Base-by-base conservation (phyloP, 2,888 invertebrate species). In the Pantelozetes paolii region DNA sequence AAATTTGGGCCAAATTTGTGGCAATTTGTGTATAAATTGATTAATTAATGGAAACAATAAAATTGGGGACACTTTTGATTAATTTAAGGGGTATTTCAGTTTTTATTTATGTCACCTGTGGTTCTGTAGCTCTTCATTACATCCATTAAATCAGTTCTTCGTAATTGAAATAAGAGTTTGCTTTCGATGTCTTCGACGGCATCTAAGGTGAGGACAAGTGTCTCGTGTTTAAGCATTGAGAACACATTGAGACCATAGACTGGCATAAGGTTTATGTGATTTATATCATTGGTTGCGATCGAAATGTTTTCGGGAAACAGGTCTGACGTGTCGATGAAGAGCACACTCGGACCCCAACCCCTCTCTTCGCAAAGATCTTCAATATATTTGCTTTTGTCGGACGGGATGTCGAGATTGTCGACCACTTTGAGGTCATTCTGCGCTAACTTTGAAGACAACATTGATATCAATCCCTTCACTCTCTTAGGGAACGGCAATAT, bases 151-250 rank as follows among this genome's bases (percentile, higher is more conserved):
- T 78, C 78, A 6, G 71, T 20, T 73, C 78, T 57, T 36, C 75
- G 64, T 15, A 78, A 71, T 45, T 77, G 69, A 69, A 75, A 78
- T 40, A 79, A 71, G 11, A 79, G 30, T 70, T 78, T 76, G 30
- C 76, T 76, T 73, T 79, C 78, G 54, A 79, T 88, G 80, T 86
- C 86, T 79, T 94, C 89, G 0, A 92, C 88, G 0, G 97, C 96
- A 62, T 88, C 86, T 77, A 89, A 84, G 0, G 96, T 95, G 2
- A 98, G 82, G 6, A 98, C 89, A 13, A 99, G 83, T 0, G 96
- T 97, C 77, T 93, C 90, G 83, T 98, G 92, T 84, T 99, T 99
- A 76, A 99, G 82, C 92, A 99, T 95, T 45, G 96, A 95, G 84
- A 90, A 91, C 0, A 96, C 94, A 85, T 99, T 99, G 20, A 99